Evolutionary conservation across 2,797 vertebrate species (phyloP), one percentile per base, ranked within the genome.

Genomic region (Apogon hyalosoma): DNA sequence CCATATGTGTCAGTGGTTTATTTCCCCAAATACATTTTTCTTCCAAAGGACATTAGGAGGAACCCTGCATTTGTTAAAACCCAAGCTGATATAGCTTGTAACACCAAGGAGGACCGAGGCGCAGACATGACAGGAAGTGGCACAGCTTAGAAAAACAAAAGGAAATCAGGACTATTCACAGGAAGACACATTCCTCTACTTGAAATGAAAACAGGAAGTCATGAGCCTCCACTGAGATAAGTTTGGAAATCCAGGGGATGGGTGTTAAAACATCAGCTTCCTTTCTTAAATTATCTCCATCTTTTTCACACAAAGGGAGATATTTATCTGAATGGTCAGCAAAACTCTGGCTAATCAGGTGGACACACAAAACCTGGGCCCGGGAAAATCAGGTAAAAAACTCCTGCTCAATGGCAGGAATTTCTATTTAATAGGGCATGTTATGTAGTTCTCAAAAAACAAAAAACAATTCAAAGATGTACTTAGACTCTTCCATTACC

Each of bases 201-300:
- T 7, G 51, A 19, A 53, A 70, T 9, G 46, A 85, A 85, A 79
- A 87, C 89, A 90, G 87, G 87, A 90, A 85, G 31, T 36, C 3
- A 16, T 1, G 19, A 55, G 56, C 38, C 55, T 60, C 50, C n/a
- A 4, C 61, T 18, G 56, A 73, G 69, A 64, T 54, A 62, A 59
- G 42, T 18, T 36, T 50, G 42, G 40, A 65, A 43, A 61, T 41
- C 55, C 46, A 68, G 79, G 66, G 80, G 67, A 75, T 59, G 69
- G 72, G 72, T 65, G 78, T 69, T 57, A 59, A 66, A 73, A 63
- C 55, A 75, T 0, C 1, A 61, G 58, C 70, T 68, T 80, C 79
- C 67, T 71, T 48, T 79, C 45, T 63, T 33, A 41, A 78, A 61
- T 59, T 8, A 58, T 69, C 51, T 53, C 38, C 2, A 31, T 36